Percentiles rank a stretch among this genome's conserved stretches.
Conservation (phyloP, 2,888 invertebrate genomes). For the Gymnosoma rotundatum region DNA sequence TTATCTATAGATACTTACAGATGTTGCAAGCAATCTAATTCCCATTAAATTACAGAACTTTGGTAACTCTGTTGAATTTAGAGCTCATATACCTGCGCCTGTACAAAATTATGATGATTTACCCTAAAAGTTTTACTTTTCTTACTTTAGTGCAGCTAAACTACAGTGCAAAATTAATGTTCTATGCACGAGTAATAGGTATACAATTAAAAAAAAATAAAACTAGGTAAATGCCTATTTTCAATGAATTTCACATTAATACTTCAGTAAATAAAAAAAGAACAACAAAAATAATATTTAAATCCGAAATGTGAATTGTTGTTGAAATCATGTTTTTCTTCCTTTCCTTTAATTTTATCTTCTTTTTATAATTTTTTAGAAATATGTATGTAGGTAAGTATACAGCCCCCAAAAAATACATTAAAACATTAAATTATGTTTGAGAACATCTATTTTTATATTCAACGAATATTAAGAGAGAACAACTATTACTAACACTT, state of each 20-base stretch:
- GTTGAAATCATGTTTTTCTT: no score
- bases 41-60: neutral
- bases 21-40: neutral
- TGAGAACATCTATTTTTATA: conserved; percentile 52
- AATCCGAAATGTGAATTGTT: no score
- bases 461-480: conserved; percentile 66
- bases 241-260: no score
- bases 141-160: neutral
- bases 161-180: no score
- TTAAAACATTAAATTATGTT: conserved; percentile 42
- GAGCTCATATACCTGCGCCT: neutral
- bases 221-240: no score
- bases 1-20: neutral
- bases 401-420: conserved; percentile 41
- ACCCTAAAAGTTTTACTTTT: neutral
- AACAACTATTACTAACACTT: conserved; percentile 43
- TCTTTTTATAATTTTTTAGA: no score
- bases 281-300: no score
- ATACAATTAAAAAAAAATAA: no score
- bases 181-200: no score
- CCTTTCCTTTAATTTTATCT: neutral
- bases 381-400: neutral
- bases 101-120: neutral
- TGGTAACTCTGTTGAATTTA: neutral
- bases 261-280: no score